Conservation (phyloP, 2,113 vertebrate genomes). For the Ibidorhyncha struthersii region DNA sequence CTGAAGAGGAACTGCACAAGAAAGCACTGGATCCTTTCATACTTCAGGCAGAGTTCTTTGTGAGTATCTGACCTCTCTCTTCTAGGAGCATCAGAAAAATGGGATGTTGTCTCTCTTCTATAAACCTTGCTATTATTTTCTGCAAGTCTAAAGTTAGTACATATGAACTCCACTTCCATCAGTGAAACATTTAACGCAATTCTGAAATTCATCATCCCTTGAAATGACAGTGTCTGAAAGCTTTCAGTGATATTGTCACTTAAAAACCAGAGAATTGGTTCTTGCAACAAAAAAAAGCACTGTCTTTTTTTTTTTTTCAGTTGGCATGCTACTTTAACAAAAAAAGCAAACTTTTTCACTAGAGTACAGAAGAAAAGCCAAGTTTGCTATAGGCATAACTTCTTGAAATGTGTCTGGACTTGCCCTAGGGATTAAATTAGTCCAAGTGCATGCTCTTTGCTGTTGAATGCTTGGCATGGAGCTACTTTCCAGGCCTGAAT, state of each 20-base stretch:
- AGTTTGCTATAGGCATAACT: neutral
- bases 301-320: neutral
- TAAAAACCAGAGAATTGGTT: neutral
- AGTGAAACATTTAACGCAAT: neutral
- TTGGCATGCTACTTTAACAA: neutral
- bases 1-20: conserved; percentile 85
- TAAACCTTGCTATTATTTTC: neutral
- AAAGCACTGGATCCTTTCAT: conserved; percentile 92
- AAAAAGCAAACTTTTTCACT: neutral
- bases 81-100: neutral
- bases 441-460: neutral
- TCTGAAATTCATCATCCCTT: neutral
- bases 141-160: neutral
- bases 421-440: neutral
- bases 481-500: neutral
- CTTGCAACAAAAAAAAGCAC: neutral
- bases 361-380: neutral
- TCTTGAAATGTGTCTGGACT: neutral
- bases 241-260: neutral
- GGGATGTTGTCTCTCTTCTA: neutral
- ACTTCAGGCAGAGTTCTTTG: conserved; percentile 96
- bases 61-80: conserved; percentile 73
- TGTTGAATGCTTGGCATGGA: neutral
- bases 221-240: neutral
- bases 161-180: neutral